Evolutionary conservation across 2,888 invertebrate species (phyloP), one percentile per base, ranked within the genome.

Genomic region (Cosmia pyralina): DNA sequence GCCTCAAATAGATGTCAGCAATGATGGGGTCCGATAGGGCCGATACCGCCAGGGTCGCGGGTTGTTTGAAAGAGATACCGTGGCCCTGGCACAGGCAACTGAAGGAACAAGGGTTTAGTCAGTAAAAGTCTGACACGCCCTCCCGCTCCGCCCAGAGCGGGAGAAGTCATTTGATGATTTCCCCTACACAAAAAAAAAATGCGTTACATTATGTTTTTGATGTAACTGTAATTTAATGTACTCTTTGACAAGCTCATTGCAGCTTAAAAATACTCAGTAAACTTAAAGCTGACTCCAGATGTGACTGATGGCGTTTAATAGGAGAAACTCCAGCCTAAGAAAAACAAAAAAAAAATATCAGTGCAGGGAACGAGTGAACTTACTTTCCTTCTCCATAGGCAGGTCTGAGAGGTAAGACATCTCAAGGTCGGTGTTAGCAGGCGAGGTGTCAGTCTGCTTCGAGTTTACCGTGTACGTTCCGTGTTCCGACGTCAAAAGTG

Each of bases 351-450:
- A 28, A n/a, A 58, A 6, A 15, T 0, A 64, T n/a, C 2, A n/a
- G n/a, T 15, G 10, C 8, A 38, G 22, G 34, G 6, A 68, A 55
- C 28, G 5, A 59, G 5, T 22, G 4, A 19, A 66, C 72, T 83
- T 73, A 93, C 93, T 88, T 19, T 91, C 90, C 75, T 76, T 89
- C 67, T 94, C 94, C 1, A 90, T 88, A 4, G 94, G 92, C 53
- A 93, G 79, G 63, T 95, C 95, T 0, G 93, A 90, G 52, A 94
- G 79, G 1, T 91, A 91, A 0, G 95, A 94, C 82, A 95, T 93
- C 78, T 95, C 95, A 17, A 83, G 77, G 15, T 94, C 95, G 0
- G 95, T 95, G 81, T 92, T 92, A 0, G 91, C 93, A 0, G 89
- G 87, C 0, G 91, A 88, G 0, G 76, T 55, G 0, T 77, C 71